Evolutionary conservation across 2,113 vertebrate species (phyloP), one percentile per base, ranked within the genome.

Genomic region (Odocoileus hemionus): DNA sequence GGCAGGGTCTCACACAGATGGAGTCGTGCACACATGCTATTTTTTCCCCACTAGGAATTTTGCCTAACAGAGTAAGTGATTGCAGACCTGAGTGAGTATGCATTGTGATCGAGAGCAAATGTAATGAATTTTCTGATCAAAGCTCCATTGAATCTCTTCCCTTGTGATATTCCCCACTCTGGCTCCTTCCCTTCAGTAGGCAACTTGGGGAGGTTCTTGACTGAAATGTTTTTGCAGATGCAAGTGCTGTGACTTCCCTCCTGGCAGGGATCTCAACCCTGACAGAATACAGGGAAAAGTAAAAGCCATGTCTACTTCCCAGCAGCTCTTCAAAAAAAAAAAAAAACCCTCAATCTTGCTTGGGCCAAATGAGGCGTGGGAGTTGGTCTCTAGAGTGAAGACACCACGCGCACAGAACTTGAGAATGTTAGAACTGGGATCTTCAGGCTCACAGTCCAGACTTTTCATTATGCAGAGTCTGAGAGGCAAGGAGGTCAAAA

Each of bases 1-100:
- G 97, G 98, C 98, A 98, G 96, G n/a, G 97, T 36, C 97, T 98
- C 96, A 98, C 86, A 90, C 97, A 98, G 36, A 97, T 97, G 98
- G 94, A 97, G 70, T 96, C 7, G 2, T 94, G 76, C 78, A 96
- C 94, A 97, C 90, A 96, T 26, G 70, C 92, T 50, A 85, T 97
- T 97, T 96, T 86, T 93, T 96, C 98, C 97, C 97, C 86, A 96
- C 95, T 96, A 98, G 88, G 94, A 97, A 74, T 93, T 83, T 97
- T 97, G 97, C 52, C 94, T 98, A 98, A 98, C 58, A 55, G 67
- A 97, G 96, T 97, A 97, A 98, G 98, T 97, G 97, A 96, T 93
- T 97, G 55, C 96, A 97, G 98, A 86, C 74, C 86, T 96, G 74
- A 88, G 58, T 19, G 5, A 76, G 54, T 89, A 91, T 83, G 92